Conservation (phyloP, 2,797 vertebrate genomes). For the Etheostoma perlongum region DNA sequence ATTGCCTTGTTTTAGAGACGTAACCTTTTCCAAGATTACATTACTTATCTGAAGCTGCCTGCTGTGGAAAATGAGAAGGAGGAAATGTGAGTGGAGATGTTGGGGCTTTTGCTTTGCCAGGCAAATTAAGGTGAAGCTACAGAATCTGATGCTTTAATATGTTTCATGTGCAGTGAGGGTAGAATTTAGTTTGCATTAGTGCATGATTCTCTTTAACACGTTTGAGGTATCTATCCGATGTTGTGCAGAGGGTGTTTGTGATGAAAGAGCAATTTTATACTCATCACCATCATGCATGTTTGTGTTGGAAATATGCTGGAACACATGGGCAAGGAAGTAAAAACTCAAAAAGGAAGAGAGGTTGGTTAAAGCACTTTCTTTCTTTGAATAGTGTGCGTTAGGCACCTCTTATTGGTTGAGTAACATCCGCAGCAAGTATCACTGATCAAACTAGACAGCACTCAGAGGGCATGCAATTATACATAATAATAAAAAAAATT, state of each 20-base stretch:
- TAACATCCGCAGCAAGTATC: conserved; percentile 6
- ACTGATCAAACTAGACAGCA: conserved; percentile 11
- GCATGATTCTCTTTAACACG: conserved; percentile 28
- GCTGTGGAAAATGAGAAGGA: conserved; percentile 54
- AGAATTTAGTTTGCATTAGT: conserved; percentile 42
- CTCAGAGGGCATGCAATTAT: conserved; percentile 7
- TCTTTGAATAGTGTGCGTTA: not conserved
- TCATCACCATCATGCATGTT: conserved; percentile 24
- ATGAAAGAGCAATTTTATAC: conserved; percentile 40
- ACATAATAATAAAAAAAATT: conserved; percentile 12
- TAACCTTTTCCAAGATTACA: conserved; percentile 82
- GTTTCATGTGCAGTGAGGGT: conserved; percentile 40
- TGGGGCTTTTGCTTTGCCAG: conserved; percentile 43
- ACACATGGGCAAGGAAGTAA: conserved; percentile 5
- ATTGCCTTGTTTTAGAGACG: conserved; percentile 81
- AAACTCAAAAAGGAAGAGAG: conserved; percentile 3
- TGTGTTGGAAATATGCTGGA: conserved; percentile 30
- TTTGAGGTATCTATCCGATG: conserved; percentile 30
- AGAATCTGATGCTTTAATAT: conserved; percentile 51
- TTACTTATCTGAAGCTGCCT: conserved; percentile 79
- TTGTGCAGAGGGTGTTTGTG: conserved; percentile 30
- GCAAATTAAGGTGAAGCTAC: conserved; percentile 66
- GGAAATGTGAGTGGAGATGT: conserved; percentile 30
- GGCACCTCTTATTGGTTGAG: not conserved
- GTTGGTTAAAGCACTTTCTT: conserved; percentile 9